Base-by-base conservation (phyloP, 2,113 vertebrate species). In the Puntigrus tetrazona region DNA sequence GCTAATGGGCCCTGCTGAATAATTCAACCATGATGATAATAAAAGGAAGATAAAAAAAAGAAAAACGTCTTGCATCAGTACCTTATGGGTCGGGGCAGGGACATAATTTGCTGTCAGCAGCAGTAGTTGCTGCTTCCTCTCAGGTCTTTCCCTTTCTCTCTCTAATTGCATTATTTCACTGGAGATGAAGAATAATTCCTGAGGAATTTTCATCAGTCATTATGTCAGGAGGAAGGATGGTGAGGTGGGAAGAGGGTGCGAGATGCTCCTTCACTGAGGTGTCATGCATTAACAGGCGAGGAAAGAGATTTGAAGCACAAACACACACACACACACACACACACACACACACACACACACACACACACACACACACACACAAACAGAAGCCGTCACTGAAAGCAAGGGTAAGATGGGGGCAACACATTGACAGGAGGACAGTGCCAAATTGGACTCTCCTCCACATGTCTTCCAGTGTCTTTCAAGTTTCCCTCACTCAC, bases 1-100 rank as follows among this genome's bases (percentile, higher is more conserved):
- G 88, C 93, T 95, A 94, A 96, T 94, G 90, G 92, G 36, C 89
- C 89, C 81, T 91, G 86, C 90, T 95, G 94, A 96, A 96, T 96
- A 94, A 96, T 95, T 96, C 94, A 96, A 89, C 84, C 92, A 77
- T 89, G 92, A 92, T 94, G 94, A 95, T 92, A 94, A 94, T 90
- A 93, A 94, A 84, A 59, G 16, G 10, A 73, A 31, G 27, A 31
- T 7, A 13, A 0, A 22, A 3, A 43, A 14, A 94, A 93, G 91
- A 92, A 94, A 92, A 92, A 90, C 94, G 89, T 92, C 93, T 90
- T 89, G 85, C 92, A 91, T 90, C 88, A 92, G 89, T 93, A 78
- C 73, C 72, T 88, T 93, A 93, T 91, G 85, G 94, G 92, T 92
- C 86, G 89, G 87, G 90, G 83, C 90, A 91, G 86, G 90, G 81